Conservation (phyloP, 2,888 invertebrate species). For the Dorcus hopei region DNA sequence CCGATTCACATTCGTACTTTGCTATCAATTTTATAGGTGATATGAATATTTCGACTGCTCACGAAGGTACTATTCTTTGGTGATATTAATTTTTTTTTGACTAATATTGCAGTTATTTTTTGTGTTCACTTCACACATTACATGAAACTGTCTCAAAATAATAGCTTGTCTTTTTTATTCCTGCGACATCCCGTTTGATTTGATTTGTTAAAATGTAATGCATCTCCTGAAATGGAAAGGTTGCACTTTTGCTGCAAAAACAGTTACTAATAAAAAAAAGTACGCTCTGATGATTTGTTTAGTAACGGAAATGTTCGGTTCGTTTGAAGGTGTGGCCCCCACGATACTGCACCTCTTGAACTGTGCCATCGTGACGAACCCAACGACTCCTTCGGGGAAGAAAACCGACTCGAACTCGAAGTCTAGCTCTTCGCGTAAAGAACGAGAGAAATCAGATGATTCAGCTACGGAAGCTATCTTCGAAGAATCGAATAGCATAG, state of each 20-base stretch:
- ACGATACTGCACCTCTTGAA: slow-evolving; percentile 87
- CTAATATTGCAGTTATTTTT: not conserved
- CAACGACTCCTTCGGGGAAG: slow-evolving; percentile 32
- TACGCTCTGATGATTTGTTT: not conserved
- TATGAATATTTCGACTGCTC: slow-evolving; percentile 17
- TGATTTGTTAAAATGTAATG: not conserved
- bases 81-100: slow-evolving; percentile 7
- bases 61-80: slow-evolving; percentile 19
- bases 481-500: slow-evolving; percentile 65
- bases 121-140: too few species aligned
- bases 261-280: not conserved
- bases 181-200: not conserved
- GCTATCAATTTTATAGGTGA: slow-evolving; percentile 16
- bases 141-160: too few species aligned
- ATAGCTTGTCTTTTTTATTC: not conserved
- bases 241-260: not conserved
- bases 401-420: slow-evolving; percentile 24
- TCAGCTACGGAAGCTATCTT: slow-evolving; percentile 61
- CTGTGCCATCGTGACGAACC: slow-evolving; percentile 74
- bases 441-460: slow-evolving; percentile 66
- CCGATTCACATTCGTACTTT: not conserved
- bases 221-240: too few species aligned
- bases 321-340: slow-evolving; percentile 69
- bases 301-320: not conserved
- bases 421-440: slow-evolving; percentile 47